These are phyloP conservation scores for Eueremaeus valkanovi DNA, from an alignment of 2,888 invertebrate species.

Conservation along the genomic window DNA sequence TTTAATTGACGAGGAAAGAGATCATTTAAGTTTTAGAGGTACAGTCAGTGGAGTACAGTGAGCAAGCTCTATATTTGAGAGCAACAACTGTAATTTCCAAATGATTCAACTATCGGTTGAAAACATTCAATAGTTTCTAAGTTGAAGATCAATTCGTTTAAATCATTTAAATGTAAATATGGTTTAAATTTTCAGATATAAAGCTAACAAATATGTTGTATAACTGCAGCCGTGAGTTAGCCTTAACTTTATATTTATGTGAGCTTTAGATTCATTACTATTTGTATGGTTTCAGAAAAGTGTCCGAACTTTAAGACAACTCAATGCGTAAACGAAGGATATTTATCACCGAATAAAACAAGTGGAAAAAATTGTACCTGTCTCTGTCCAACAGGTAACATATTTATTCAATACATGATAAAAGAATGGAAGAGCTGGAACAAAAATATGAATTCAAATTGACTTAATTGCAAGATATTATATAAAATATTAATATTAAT, in stretches of 20 bases:
- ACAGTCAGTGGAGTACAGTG: too few species aligned
- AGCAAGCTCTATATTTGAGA: too few species aligned
- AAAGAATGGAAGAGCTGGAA: too few species aligned
- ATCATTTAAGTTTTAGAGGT: conserved; percentile 43
- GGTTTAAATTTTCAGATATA: conserved; percentile 31
- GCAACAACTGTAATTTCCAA: too few species aligned
- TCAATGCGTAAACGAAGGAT: conserved; percentile 43
- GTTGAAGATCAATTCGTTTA: not conserved
- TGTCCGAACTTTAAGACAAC: conserved; percentile 42
- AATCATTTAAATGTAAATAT: not conserved
- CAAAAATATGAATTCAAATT: too few species aligned
- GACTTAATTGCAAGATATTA: too few species aligned
- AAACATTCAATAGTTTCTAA: too few species aligned
- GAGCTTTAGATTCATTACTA: too few species aligned
- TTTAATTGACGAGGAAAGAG: conserved; percentile 42
- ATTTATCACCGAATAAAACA: conserved; percentile 39
- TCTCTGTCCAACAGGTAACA: conserved; percentile 46
- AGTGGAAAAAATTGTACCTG: conserved; percentile 43
- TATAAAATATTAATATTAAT: too few species aligned
- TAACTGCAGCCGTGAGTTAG: conserved; percentile 43
- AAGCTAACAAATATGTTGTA: conserved; percentile 44
- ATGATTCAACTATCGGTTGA: too few species aligned
- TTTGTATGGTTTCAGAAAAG: conserved; percentile 37
- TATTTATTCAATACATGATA: not conserved
- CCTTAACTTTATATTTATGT: too few species aligned